Evolutionary conservation across 2,888 invertebrate species (phyloP), one percentile per base, ranked within the genome.

Genomic region (Megaustenia siamemsis): DNA sequence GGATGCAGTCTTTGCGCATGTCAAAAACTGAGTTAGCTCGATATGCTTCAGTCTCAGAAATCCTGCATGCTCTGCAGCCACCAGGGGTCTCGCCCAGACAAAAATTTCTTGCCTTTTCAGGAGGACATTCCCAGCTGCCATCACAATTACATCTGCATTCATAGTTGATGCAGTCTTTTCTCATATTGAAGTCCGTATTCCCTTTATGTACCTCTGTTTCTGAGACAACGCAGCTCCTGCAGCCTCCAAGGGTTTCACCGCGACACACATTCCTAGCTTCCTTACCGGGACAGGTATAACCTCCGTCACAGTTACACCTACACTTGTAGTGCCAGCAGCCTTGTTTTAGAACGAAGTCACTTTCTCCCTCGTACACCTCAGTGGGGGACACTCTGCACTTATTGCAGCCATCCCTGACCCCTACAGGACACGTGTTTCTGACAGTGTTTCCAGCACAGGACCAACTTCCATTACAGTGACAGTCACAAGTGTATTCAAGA

Each of bases 291-390:
- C 91, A 91, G 18, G 86, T 83, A 63, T 89, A 89, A 38, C 89
- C 88, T 1, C 92, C 92, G 60, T 92, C 90, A 85, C 92, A 92
- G 40, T 88, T 88, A 86, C 92, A 92, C 28, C 89, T 90, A 80
- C 92, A 92, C 60, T 86, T 86, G 69, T 88, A 88, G n/a, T 86
- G 84, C 60, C 87, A 82, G 63, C 89, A 89, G 49, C 86, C 87
- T 35, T 84, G 73, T 32, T 77, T 53, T 68, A 88, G 76, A 38
- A 79, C 73, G 43, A 89, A 89, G 40, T 87, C 87, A 0, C 79
- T 86, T 15, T 88, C 86, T 0, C 88, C 87, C 12, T 53, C 35
- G 66, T 89, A 88, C 0, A 63, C 28, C 56, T 78, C 82, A 1
- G 63, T 77, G 38, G 76, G 73, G 3, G 82, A 79, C 10, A 86